A percentile compares a stretch with the other conserved stretches of the same genome.
These are phyloP conservation scores for Uropetala carovei DNA, from an alignment of 2,888 invertebrate species.

Conservation along the genomic window DNA sequence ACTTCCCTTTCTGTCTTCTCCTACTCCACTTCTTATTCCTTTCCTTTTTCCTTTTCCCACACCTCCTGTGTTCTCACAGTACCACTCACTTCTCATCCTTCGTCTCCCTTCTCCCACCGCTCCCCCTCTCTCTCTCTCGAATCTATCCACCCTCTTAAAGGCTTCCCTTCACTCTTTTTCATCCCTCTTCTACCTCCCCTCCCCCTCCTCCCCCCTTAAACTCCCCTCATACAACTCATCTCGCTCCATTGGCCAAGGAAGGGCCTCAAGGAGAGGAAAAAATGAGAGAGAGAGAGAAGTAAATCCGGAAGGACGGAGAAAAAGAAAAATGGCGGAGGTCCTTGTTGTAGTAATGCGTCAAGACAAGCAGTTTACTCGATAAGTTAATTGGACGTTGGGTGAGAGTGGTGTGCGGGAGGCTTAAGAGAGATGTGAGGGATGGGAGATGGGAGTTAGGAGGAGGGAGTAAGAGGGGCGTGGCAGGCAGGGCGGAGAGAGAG, in stretches of 20 bases:
- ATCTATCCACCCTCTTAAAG: too few relatives aligned
- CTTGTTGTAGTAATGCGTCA: background rate
- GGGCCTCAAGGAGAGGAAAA: background rate
- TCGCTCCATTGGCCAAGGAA: background rate
- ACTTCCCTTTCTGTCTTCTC: too few relatives aligned
- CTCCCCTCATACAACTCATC: background rate
- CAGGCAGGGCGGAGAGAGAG: background rate
- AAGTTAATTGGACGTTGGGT: background rate
- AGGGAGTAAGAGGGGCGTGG: too few relatives aligned
- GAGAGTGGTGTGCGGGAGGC: too few relatives aligned
- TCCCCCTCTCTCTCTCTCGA: too few relatives aligned
- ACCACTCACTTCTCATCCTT: too few relatives aligned
- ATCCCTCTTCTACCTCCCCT: background rate
- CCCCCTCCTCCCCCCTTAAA: background rate
- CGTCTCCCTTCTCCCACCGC: too few relatives aligned
- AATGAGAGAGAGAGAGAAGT: background rate
- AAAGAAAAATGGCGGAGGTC: background rate
- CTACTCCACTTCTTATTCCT: too few relatives aligned
- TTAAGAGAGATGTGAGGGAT: too few relatives aligned
- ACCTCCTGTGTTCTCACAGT: too few relatives aligned
- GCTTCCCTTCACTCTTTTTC: background rate
- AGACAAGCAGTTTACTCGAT: constrained; percentile 4
- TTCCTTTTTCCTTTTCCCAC: too few relatives aligned
- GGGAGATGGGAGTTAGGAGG: too few relatives aligned
- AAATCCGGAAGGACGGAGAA: background rate